These are phyloP conservation scores for Linurgus olivaceus DNA, from an alignment of 2,797 vertebrate species.

Conservation along the genomic window DNA sequence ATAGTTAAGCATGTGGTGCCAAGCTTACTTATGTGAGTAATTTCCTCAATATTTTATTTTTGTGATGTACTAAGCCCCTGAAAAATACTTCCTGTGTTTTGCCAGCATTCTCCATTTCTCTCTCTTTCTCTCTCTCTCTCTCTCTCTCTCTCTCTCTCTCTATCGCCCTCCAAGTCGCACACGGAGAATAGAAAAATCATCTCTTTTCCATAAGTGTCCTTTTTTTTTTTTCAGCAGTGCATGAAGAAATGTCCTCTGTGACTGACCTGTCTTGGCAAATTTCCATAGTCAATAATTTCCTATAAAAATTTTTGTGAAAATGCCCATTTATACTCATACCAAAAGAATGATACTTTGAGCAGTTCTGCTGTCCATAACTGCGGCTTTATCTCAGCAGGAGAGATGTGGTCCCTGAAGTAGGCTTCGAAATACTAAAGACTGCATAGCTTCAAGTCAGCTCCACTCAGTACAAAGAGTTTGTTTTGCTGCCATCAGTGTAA, in stretches of 20 bases:
- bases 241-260: not conserved
- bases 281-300: not conserved
- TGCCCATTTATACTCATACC: not conserved
- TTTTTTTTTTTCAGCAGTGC: not conserved
- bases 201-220: not conserved
- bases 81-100: slow-evolving; percentile 15
- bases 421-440: not conserved
- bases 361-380: not conserved
- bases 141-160: not conserved
- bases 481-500: not conserved
- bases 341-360: not conserved
- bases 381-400: not conserved
- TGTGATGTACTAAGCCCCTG: not conserved
- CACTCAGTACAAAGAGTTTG: not conserved
- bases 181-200: not conserved
- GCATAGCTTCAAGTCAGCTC: not conserved
- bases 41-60: slow-evolving; percentile 20
- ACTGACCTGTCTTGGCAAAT: not conserved
- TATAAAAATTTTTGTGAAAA: not conserved
- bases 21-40: not conserved
- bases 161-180: not conserved
- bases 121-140: not conserved
- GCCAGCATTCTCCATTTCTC: not conserved
- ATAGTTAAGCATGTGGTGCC: not conserved
- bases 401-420: not conserved